These are phyloP conservation scores for Microctonus brassicae DNA, from an alignment of 2,888 invertebrate species.

Conservation along the genomic window DNA sequence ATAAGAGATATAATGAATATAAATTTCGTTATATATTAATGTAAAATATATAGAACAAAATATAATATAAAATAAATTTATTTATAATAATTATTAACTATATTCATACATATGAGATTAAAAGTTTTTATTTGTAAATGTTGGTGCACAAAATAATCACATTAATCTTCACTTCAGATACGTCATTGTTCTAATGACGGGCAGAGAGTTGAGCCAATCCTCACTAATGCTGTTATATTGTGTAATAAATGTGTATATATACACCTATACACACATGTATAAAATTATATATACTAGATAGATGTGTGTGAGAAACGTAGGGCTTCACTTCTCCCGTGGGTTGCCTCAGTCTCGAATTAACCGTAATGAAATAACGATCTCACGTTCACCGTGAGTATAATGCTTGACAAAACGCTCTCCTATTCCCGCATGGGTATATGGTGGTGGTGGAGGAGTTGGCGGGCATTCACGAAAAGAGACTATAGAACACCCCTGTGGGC, in stretches of 20 bases:
- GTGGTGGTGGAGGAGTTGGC: background rate
- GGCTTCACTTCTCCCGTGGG: constrained; percentile 54
- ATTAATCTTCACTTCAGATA: constrained; percentile 63
- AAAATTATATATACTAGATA: background rate
- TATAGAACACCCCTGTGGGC: constrained; percentile 17
- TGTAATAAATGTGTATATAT: background rate
- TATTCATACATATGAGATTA: no score
- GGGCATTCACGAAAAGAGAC: constrained; percentile 30
- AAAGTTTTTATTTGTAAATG: background rate
- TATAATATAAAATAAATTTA: no score
- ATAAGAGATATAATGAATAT: no score
- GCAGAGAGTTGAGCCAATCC: constrained; percentile 36
- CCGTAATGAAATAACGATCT: constrained; percentile 65
- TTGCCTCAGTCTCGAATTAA: constrained; percentile 62
- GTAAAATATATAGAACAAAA: no score
- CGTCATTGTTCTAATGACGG: constrained; percentile 58
- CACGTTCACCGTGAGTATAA: constrained; percentile 56
- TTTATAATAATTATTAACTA: no score
- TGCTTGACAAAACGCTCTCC: constrained; percentile 56
- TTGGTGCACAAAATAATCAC: background rate
- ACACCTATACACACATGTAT: background rate
- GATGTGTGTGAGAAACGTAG: constrained; percentile 19
- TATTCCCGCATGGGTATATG: constrained; percentile 9
- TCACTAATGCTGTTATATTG: background rate
- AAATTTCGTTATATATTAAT: no score